Percentiles rank a stretch among this genome's conserved stretches.
Evolutionary conservation across 64 coral and sea anemone genomes (phyloP).

Genomic region (Dendrophyllia cribrosa): DNA sequence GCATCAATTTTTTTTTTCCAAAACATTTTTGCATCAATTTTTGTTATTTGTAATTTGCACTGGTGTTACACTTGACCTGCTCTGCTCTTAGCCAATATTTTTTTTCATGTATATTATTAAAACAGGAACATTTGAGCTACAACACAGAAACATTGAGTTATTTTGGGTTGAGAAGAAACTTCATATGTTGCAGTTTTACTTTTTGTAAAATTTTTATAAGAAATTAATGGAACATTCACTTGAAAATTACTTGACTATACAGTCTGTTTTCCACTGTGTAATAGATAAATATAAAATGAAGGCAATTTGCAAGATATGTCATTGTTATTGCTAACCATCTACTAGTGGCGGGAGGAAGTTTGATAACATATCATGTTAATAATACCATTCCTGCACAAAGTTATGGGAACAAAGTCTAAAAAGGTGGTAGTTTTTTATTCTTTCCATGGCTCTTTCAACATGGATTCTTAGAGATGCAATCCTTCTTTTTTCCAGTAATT

Average conservation of each 20-base stretch:
- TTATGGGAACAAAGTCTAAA: conserved; percentile 62
- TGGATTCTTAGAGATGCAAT: conserved; percentile 65
- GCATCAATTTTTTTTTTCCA: too few relatives aligned
- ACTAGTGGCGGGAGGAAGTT: conserved; percentile 49
- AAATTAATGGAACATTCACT: too few relatives aligned
- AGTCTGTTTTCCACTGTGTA: neutral
- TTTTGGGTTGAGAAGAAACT: neutral
- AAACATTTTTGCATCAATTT: too few relatives aligned
- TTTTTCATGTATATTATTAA: too few relatives aligned
- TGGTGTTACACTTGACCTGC: too few relatives aligned
- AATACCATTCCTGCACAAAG: conserved; percentile 23
- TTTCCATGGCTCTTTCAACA: conserved; percentile 65
- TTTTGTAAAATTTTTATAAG: neutral
- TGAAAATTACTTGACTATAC: neutral
- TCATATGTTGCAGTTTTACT: neutral
- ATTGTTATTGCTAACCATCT: conserved; percentile 34
- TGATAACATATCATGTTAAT: conserved; percentile 52
- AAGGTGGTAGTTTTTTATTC: conserved; percentile 75
- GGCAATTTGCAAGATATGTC: too few relatives aligned
- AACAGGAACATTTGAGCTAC: too few relatives aligned
- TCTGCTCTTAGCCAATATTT: too few relatives aligned
- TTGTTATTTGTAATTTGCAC: too few relatives aligned
- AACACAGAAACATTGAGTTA: neutral
- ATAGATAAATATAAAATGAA: conserved; percentile 13
- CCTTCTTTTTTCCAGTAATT: conserved; percentile 64